A percentile compares a stretch with the other conserved stretches of the same genome.
Conservation (phyloP, 2,797 vertebrate genomes). For the Lindbergichthys nudifrons region DNA sequence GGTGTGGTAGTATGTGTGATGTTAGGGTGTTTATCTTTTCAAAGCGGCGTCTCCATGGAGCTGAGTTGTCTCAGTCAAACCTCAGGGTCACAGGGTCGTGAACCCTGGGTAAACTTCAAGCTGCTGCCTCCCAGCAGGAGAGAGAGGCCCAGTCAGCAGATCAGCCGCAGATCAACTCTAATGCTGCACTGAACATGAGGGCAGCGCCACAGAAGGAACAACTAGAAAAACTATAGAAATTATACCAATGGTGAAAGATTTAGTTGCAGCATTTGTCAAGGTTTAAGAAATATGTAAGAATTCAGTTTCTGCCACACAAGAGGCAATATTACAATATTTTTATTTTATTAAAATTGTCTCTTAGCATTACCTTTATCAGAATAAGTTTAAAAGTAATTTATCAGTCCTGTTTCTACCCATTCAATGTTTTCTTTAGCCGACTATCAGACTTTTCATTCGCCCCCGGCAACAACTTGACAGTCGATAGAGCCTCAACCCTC, state of each 20-base stretch:
- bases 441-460: slow-evolving; percentile 69
- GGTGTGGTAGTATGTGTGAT: slow-evolving; percentile 32
- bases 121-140: slow-evolving; percentile 66
- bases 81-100: slow-evolving; percentile 66
- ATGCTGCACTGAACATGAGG: slow-evolving; percentile 5
- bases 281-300: neutral
- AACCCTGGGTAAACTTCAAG: slow-evolving; percentile 72
- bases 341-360: neutral
- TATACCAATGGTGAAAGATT: neutral
- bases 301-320: neutral
- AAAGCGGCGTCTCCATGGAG: slow-evolving; percentile 75
- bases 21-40: slow-evolving; percentile 66
- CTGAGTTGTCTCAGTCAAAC: slow-evolving; percentile 59
- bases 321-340: neutral
- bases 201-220: neutral
- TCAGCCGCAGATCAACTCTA: slow-evolving; percentile 21
- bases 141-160: slow-evolving; percentile 34
- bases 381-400: slow-evolving; percentile 18
- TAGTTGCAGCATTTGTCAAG: neutral
- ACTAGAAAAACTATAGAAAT: neutral
- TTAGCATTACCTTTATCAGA: slow-evolving; percentile 1
- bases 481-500: slow-evolving; percentile 72
- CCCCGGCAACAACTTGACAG: slow-evolving; percentile 70
- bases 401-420: slow-evolving; percentile 15
- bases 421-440: slow-evolving; percentile 43